These are phyloP conservation scores for Drosophila tripunctata DNA, from an alignment of 2,888 invertebrate species.

Conservation along the genomic window DNA sequence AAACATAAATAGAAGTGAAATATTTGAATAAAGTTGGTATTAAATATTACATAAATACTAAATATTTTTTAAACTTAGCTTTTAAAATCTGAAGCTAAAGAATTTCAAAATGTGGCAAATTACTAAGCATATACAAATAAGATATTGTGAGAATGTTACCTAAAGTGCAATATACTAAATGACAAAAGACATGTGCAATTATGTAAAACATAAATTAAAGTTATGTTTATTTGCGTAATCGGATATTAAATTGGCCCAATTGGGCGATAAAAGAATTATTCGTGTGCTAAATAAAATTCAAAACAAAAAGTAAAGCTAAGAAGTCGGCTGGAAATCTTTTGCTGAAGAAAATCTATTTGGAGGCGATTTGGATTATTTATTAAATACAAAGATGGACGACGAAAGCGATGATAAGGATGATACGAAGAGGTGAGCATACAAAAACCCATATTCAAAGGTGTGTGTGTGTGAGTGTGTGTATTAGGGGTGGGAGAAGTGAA, in stretches of 20 bases:
- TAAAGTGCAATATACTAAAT: constrained; percentile 34
- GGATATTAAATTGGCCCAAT: too few relatives aligned
- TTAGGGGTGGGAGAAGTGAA: not conserved
- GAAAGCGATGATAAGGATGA: constrained; percentile 94
- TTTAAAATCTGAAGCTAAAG: not conserved
- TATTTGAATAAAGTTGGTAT: not conserved
- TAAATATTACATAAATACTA: not conserved
- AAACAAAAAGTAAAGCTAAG: not conserved
- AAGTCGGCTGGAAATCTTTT: constrained; percentile 1
- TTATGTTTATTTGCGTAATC: too few relatives aligned
- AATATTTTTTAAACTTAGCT: constrained; percentile 1
- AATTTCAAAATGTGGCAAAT: constrained; percentile 59
- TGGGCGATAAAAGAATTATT: not conserved
- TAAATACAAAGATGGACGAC: constrained; percentile 88
- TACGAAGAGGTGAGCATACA: constrained; percentile 89
- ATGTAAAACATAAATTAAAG: constrained; percentile 27
- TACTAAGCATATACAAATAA: constrained; percentile 58
- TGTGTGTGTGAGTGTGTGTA: not conserved
- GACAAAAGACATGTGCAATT: constrained; percentile 25
- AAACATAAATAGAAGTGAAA: too few relatives aligned
- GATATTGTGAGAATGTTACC: constrained; percentile 73
- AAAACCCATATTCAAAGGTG: not conserved
- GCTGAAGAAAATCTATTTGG: constrained; percentile 15
- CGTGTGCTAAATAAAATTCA: not conserved
- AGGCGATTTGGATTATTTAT: constrained; percentile 60